Base-by-base conservation (phyloP, 2,113 vertebrate species). In the Taurulus bubalis region DNA sequence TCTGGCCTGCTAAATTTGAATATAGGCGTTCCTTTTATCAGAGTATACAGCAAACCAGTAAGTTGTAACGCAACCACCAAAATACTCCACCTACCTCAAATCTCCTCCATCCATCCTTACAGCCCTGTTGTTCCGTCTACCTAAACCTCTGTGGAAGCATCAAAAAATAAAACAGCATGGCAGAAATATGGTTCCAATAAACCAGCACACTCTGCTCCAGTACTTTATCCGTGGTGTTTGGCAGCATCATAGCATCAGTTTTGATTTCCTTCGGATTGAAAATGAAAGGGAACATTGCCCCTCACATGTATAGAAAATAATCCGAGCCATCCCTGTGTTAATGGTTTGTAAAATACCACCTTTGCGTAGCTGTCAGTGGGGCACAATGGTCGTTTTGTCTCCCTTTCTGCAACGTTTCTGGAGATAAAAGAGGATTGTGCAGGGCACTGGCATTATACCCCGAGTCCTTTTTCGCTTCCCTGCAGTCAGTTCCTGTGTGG, bases 311-410 rank as follows among this genome's bases (percentile, higher is more conserved):
- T 59, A 65, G 34, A 75, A 72, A 71, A 59, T 64, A 42, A 75
- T 68, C 67, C 62, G 20, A 65, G 49, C 47, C 62, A 38, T 9
- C 47, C 53, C 60, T 36, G 60, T 60, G 55, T 73, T 86, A 86
- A 86, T 76, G 77, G 83, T 79, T 81, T 76, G 68, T 79, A 77
- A 86, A 84, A 84, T 79, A 56, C 47, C 75, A 36, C 42, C 36
- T 66, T 32, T 71, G 60, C 59, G 63, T 69, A 68, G 26, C 62
- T 79, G 82, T 62, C 81, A 55, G 71, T 70, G 34, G 28, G 67
- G 10, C 62, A 45, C 70, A 73, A 82, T 18, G 32, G 32, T 62
- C 4, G 0, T 75, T 82, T 84, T n/a, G 82, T 69, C 87, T 79
- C 40, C 12, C 59, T 72, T 81, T 79, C 36, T 72, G 56, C 76